Base-by-base conservation (phyloP, 2,888 invertebrate genomes). In the Drosophila lutescens region DNA sequence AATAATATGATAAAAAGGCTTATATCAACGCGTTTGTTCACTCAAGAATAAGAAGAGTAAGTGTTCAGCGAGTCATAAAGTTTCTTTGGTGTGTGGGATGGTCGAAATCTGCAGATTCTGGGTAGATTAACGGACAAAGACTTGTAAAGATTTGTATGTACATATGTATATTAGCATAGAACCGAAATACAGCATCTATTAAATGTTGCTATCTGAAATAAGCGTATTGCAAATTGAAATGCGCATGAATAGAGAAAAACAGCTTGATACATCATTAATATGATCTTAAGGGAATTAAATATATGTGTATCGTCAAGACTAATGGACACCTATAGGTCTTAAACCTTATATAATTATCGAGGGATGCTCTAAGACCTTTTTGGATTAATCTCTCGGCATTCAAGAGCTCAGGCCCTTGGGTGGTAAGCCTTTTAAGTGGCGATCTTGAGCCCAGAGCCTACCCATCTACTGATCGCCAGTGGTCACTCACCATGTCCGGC, bases 401-500 rank as follows among this genome's bases (percentile, higher is more conserved):
- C 0, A 5, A 10, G 34, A 34, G 34, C 5, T 34, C 13, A 3
- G 4, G 4, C 0, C 12, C 34, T 12, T 34, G 34, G 12, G 5
- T 23, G 3, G 9, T 6, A 15, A 4, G 30, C 2, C n/a, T n/a
- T 12, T 12, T 12, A 17, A 32, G 17, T 2, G 23, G 10, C 20
- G 5, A 7, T 34, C 12, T 1, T 34, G 12, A 20, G 20, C 2
- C 20, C 20, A 20, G 20, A 20, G 20, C 20, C 20, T 20, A 20
- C 20, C 20, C 20, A 20, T 20, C 20, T 6, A 26, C 26, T 6
- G 6, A 26, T 26, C 26, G 5, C 26, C 26, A 6, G 26, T 26
- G 23, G 23, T 7, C 12, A 47, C 90, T 90, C 86, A 92, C 92
- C 84, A 80, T 90, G 77, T 97, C 96, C 65, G 95, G 94, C 90